These are phyloP conservation scores for Turritopsis dohrnii DNA, from an alignment of 30 jellyfish, hydroid and myxozoan species.

Conservation along the genomic window DNA sequence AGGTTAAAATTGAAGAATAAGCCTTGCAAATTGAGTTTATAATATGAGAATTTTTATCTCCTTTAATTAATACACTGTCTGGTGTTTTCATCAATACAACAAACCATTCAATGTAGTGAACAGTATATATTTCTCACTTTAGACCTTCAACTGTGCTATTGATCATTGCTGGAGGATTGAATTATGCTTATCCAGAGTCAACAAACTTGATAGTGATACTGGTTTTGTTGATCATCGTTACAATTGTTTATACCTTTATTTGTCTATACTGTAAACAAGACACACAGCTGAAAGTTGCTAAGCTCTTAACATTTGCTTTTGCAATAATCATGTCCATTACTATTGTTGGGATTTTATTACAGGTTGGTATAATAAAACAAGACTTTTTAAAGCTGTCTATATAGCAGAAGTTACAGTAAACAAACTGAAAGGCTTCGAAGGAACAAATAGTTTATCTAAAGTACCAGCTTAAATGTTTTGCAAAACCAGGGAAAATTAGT, in stretches of 20 bases:
- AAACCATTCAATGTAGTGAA: background rate
- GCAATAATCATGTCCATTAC: conserved; percentile 87
- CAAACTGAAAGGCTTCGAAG: background rate
- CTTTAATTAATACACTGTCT: no score
- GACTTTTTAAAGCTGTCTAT: no score
- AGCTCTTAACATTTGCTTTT: conserved; percentile 70
- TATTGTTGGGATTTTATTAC: conserved; percentile 74
- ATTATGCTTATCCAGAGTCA: conserved; percentile 58
- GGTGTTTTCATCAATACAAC: no score
- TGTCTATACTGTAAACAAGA: conserved; percentile 73
- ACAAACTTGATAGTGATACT: conserved; percentile 44
- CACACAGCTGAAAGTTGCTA: conserved; percentile 72
- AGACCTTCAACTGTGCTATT: conserved; percentile 90
- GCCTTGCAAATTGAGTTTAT: no score
- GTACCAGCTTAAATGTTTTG: no score
- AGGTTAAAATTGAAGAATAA: no score
- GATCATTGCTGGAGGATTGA: conserved; percentile 88
- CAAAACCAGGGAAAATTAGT: no score
- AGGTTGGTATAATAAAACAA: conserved; percentile 36
- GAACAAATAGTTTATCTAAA: no score
- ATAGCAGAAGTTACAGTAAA: background rate
- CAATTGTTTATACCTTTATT: conserved; percentile 40
- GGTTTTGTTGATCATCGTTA: conserved; percentile 38
- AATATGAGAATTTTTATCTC: no score
- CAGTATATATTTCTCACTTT: background rate